Evolutionary conservation across 2,888 invertebrate species (phyloP), one percentile per base, ranked within the genome.

Genomic region (Lobophora halterata): DNA sequence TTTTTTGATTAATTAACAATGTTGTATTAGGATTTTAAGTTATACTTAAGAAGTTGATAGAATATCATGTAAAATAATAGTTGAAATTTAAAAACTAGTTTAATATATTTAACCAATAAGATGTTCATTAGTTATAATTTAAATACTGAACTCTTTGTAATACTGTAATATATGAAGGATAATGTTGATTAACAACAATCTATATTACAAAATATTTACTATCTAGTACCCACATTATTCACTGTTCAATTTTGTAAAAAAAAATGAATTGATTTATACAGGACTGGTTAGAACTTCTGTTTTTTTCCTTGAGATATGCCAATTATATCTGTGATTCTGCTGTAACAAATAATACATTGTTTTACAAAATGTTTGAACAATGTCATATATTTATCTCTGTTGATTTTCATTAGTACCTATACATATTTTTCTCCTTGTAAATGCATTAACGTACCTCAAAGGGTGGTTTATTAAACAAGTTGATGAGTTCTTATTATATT

Each of bases 391-490:
- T 48, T 55, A 53, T 51, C 42, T 30, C 27, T 53, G 46, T 56
- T 54, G n/a, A 53, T 52, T 53, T 34, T 46, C 11, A 52, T 34
- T 21, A 47, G 42, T 52, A 43, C 53, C 49, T 52, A 55, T 44
- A 50, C 44, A 49, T 53, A n/a, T 52, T 38, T 18, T 23, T 9
- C 34, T 52, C 26, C 46, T 52, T 57, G 52, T 57, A 54, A 46
- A 27, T 31, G 31, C 41, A n/a, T n/a, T n/a, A n/a, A n/a, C n/a
- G 39, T 46, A 52, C 58, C 60, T 58, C 55, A 61, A 46, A 43
- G 43, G 51, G 43, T 54, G 45, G 46, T 52, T 46, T 47, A 38
- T 35, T 38, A n/a, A 43, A 31, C n/a, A 14, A 28, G 19, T 26
- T 38, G 28, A 30, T 48, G 48, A 49, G 55, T 44, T 48, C 55